phyloP scores from a whole-genome alignment of 2,888 invertebrate species.

The Drosophila hamatofila region DNA sequence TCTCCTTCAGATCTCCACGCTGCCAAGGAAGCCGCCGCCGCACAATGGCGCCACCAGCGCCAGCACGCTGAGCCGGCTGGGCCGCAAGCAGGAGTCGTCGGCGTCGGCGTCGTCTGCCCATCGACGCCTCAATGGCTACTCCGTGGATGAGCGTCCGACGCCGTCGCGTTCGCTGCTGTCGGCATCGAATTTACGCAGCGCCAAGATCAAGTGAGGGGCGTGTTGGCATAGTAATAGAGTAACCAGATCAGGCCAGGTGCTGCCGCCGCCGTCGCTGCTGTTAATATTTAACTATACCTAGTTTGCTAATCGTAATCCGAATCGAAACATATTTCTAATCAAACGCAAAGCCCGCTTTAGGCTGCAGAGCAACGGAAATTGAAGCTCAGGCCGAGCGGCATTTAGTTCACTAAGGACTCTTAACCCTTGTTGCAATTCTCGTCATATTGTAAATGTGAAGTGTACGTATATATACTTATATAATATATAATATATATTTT shows the following conservation, averaged over 20 bases:
- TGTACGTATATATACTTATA: conserved; percentile 48
- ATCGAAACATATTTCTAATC: conserved; percentile 61
- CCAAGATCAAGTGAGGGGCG: conserved; percentile 57
- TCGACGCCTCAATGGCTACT: conserved; percentile 68
- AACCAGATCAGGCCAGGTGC: conserved; percentile 34
- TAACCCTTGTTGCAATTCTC: conserved; percentile 79
- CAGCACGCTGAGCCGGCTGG: conserved; percentile 76
- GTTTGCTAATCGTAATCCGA: conserved; percentile 57
- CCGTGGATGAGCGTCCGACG: conserved; percentile 81
- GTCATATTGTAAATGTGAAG: conserved; percentile 76
- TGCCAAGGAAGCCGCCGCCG: conserved; percentile 82
- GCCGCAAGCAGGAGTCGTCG: conserved; percentile 75
- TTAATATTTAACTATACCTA: conserved; percentile 55
- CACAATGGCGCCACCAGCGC: conserved; percentile 74
- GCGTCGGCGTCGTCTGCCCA: conserved; percentile 53
- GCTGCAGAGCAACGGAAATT: conserved; percentile 4
- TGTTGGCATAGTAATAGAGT: no score
- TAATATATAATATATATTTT: conserved; percentile 14
- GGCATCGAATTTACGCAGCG: conserved; percentile 81
- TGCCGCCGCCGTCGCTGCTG: conserved; percentile 40
- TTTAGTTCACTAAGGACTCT: conserved; percentile 47
- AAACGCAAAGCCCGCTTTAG: conserved; percentile 30
- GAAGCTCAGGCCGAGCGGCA: conserved; percentile 17
- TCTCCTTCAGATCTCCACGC: conserved; percentile 75
- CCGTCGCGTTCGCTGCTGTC: conserved; percentile 82